Evolutionary conservation across 2,797 vertebrate species (phyloP).

Genomic region (Microctenopoma steveboyesi): DNA sequence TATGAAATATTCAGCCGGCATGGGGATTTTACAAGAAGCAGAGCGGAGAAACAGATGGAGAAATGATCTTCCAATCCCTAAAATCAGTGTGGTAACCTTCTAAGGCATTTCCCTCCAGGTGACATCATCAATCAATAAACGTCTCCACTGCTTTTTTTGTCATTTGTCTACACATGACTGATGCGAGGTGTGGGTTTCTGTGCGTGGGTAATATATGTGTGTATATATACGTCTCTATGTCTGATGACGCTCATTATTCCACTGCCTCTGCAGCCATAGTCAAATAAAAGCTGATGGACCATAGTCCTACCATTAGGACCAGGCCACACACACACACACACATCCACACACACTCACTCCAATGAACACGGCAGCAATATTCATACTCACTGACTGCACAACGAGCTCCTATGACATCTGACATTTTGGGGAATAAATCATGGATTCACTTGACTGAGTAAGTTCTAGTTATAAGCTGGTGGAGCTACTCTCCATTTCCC

Average conservation of each 20-base stretch:
- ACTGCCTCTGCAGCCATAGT: conserved; percentile 59
- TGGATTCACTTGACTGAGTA: conserved; percentile 75
- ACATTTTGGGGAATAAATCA: conserved; percentile 79
- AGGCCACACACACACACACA: conserved; percentile 52
- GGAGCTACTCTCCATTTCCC: conserved; percentile 62
- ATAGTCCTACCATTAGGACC: conserved; percentile 68
- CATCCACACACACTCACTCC: conserved; percentile 56
- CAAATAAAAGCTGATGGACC: conserved; percentile 78
- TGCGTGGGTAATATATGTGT: conserved; percentile 17
- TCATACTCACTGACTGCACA: conserved; percentile 72
- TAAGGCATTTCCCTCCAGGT: conserved; percentile 68
- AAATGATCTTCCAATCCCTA: conserved; percentile 61
- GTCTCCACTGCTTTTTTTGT: conserved; percentile 22
- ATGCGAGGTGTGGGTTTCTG: conserved; percentile 36
- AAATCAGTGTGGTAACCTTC: conserved; percentile 64
- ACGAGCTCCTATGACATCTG: conserved; percentile 75
- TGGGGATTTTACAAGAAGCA: conserved; percentile 64
- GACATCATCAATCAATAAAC: conserved; percentile 79
- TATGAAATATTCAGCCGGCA: conserved; percentile 75
- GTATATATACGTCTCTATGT: conserved; percentile 37
- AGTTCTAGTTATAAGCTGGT: conserved; percentile 72
- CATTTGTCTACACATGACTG: conserved; percentile 30
- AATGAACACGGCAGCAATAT: conserved; percentile 70
- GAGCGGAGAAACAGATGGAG: conserved; percentile 66
- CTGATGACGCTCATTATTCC: conserved; percentile 67